These are phyloP conservation scores for Mormyrus hasselquistii DNA, from an alignment of 2,797 vertebrate genomes.

Conservation along the genomic window DNA sequence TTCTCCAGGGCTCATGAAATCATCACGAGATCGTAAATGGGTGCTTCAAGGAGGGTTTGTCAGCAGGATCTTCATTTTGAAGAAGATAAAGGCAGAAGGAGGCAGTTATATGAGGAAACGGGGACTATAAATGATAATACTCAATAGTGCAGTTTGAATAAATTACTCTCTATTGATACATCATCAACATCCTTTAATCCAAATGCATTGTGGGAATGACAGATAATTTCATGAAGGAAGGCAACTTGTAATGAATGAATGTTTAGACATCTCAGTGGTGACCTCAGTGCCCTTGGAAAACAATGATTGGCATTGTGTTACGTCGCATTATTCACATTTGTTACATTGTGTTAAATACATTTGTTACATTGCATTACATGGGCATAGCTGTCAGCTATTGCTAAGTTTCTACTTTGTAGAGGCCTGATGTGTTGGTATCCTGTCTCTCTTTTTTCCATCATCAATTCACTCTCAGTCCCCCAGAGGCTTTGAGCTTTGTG, in stretches of 20 bases:
- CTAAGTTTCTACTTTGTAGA: neutral
- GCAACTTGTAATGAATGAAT: neutral
- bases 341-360: neutral
- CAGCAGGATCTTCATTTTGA: neutral
- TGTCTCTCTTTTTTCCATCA: neutral
- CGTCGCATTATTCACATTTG: neutral
- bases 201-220: neutral
- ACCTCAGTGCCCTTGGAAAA: neutral
- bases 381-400: neutral
- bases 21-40: neutral
- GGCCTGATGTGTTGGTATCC: neutral
- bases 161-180: neutral
- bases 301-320: neutral
- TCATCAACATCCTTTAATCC: neutral
- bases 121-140: neutral
- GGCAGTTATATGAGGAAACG: neutral
- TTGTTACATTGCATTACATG: neutral
- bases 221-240: neutral
- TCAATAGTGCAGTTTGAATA: neutral
- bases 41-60: neutral
- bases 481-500: neutral
- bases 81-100: neutral
- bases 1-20: neutral
- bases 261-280: neutral
- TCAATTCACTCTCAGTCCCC: neutral